Conservation (phyloP, 2,888 invertebrate genomes). For the Volucella bombylans region DNA sequence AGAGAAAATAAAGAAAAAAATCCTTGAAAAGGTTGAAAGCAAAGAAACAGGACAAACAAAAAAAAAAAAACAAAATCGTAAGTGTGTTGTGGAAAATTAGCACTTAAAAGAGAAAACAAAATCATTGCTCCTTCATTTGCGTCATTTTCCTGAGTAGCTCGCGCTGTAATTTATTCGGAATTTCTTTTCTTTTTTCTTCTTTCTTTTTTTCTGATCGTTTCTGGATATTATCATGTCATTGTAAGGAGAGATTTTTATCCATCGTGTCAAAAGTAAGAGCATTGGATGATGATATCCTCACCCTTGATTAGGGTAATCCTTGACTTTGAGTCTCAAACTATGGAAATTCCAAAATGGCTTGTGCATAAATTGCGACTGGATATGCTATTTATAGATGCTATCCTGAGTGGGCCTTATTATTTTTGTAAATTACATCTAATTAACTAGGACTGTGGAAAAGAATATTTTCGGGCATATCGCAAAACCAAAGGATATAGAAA, state of each 20-base stretch:
- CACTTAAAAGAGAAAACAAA: constrained; percentile 55
- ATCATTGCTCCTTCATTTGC: constrained; percentile 37
- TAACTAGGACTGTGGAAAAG: too few species aligned
- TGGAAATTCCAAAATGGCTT: not conserved
- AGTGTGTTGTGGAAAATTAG: constrained; percentile 39
- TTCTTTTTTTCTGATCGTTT: constrained; percentile 28
- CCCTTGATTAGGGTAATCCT: constrained; percentile 6
- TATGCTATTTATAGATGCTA: too few species aligned
- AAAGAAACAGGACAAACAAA: not conserved
- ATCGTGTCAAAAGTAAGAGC: constrained; percentile 5
- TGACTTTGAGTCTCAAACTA: constrained; percentile 9
- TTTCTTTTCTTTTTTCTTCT: constrained; percentile 6
- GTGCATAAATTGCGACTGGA: not conserved
- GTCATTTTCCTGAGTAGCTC: constrained; percentile 16
- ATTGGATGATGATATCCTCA: not conserved
- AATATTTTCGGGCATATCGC: too few species aligned
- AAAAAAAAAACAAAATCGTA: constrained; percentile 3
- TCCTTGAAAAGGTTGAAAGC: not conserved
- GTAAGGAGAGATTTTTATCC: too few species aligned
- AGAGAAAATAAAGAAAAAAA: too few species aligned
- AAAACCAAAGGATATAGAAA: too few species aligned
- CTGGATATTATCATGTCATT: constrained; percentile 17
- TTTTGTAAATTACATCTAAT: too few species aligned
- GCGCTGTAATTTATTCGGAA: constrained; percentile 42
- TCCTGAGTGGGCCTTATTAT: too few species aligned